phyloP scores from a whole-genome alignment of 2,888 invertebrate species.

The Yponomeuta evonymella region DNA sequence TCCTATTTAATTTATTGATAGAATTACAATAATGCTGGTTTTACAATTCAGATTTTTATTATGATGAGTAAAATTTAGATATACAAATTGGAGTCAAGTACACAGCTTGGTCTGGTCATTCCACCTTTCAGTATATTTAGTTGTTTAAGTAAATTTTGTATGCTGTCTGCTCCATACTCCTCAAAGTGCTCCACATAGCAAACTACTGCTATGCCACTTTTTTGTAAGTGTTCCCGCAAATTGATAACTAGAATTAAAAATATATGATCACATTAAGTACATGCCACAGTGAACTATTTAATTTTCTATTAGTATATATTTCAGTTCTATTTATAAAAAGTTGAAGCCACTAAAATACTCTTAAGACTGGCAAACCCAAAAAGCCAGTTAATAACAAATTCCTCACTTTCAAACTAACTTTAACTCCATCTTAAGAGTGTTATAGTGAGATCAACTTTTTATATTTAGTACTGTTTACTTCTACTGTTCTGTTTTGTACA shows the following conservation, averaged over 20 bases:
- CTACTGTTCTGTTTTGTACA: too few relatives aligned
- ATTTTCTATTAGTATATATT: too few relatives aligned
- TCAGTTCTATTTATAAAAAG: too few relatives aligned
- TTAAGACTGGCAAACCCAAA: too few relatives aligned
- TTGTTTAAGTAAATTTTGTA: constrained; percentile 45
- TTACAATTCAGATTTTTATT: too few relatives aligned
- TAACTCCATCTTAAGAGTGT: too few relatives aligned
- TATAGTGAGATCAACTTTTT: too few relatives aligned
- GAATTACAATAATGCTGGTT: too few relatives aligned
- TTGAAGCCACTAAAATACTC: too few relatives aligned
- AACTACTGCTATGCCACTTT: constrained; percentile 46
- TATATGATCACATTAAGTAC: background rate
- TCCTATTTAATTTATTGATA: background rate
- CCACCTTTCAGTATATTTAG: constrained; percentile 40
- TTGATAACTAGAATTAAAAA: constrained; percentile 47
- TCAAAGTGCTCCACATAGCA: constrained; percentile 56
- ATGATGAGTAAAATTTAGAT: constrained; percentile 36
- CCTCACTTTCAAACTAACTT: too few relatives aligned
- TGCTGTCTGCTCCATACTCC: constrained; percentile 44
- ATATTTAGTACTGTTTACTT: too few relatives aligned
- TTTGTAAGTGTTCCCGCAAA: constrained; percentile 48
- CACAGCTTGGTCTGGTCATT: constrained; percentile 30
- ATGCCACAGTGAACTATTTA: background rate
- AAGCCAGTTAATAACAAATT: too few relatives aligned
- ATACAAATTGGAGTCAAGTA: constrained; percentile 59